These are phyloP conservation scores for Protonibea diacanthus DNA, from an alignment of 2,797 vertebrate species.

Conservation along the genomic window DNA sequence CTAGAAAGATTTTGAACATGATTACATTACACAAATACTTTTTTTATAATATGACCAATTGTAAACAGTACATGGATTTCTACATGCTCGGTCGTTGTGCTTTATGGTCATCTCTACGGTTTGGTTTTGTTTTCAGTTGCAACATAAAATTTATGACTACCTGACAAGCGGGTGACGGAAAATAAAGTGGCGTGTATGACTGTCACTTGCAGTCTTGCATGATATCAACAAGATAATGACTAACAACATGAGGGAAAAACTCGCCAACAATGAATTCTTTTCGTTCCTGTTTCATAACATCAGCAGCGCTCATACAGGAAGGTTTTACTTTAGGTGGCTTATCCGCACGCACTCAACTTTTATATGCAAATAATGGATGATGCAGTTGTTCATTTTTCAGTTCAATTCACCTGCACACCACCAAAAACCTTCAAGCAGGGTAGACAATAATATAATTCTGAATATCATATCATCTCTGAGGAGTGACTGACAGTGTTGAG, in stretches of 20 bases:
- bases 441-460: constrained; percentile 2
- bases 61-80: background rate
- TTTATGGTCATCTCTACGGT: background rate
- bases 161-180: background rate
- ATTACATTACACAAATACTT: constrained; percentile 11
- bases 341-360: background rate
- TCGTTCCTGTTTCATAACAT: constrained; percentile 29
- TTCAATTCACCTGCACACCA: constrained; percentile 3
- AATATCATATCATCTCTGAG: constrained; percentile 12
- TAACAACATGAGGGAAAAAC: constrained; percentile 17
- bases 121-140: background rate
- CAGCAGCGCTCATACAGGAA: constrained; percentile 7
- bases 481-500: constrained; percentile 21
- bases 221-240: constrained; percentile 2
- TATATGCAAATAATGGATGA: background rate
- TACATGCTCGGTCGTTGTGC: background rate
- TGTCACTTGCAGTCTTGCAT: background rate
- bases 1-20: constrained; percentile 21
- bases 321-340: background rate
- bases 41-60: too few species aligned
- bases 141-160: background rate
- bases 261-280: constrained; percentile 12
- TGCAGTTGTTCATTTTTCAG: background rate
- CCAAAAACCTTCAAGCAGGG: background rate
- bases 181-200: background rate